A percentile compares a stretch with the other conserved stretches of the same genome.
These are phyloP conservation scores for Ctenomys sociabilis DNA, from an alignment of 2,113 vertebrate species.

Conservation along the genomic window DNA sequence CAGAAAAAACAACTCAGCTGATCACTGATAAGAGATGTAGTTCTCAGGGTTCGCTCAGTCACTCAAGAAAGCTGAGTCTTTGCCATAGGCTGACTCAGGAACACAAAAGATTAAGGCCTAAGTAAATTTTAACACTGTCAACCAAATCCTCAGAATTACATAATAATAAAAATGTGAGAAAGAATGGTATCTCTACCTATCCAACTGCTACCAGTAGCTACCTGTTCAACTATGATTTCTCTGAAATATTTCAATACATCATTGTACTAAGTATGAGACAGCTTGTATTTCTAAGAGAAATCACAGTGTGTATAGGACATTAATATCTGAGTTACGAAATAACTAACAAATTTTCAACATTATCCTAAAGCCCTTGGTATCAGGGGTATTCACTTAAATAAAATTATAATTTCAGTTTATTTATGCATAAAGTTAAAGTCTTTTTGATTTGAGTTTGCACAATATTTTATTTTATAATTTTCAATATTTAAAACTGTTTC, in stretches of 20 bases:
- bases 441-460: constrained; percentile 3
- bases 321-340: neutral
- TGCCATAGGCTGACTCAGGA: neutral
- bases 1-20: neutral
- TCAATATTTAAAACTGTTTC: constrained; percentile 46
- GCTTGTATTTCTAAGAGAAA: neutral
- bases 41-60: neutral
- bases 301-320: neutral
- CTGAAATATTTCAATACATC: constrained; percentile 2
- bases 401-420: constrained; percentile 35
- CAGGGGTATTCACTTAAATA: constrained; percentile 34
- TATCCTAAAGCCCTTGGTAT: constrained; percentile 1
- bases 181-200: neutral
- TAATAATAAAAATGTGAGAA: neutral
- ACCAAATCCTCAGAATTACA: neutral
- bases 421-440: constrained; percentile 36
- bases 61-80: neutral
- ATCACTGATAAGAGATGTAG: neutral
- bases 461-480: neutral
- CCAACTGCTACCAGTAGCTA: neutral
- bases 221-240: neutral
- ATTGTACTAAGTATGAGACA: neutral
- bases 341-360: constrained; percentile 10
- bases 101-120: neutral
- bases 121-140: neutral